Evolutionary conservation across 2,888 invertebrate species (phyloP), one percentile per base, ranked within the genome.

Genomic region (Smittia aterrima): DNA sequence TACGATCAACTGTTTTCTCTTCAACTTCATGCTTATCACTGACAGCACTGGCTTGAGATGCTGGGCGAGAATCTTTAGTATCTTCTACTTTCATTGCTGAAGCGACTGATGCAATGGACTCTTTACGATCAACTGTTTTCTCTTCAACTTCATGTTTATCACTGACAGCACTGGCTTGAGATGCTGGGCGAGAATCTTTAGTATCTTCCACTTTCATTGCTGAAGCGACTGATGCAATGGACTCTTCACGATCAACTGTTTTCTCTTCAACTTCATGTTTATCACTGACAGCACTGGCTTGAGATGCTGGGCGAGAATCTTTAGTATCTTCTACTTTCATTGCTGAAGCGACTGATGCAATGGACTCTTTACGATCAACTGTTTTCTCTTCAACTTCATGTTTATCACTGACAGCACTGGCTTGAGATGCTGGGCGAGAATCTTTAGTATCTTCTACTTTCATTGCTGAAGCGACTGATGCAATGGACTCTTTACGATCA

Each of bases 351-450:
- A 71, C 6, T 11, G 32, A 27, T 9, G 22, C 32, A 32, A 71
- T 32, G 0, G 71, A 71, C 25, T 68, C 68, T n/a, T 68, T 75
- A n/a, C 58, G 27, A 22, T 66, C 53, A 66, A 40, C 32, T n/a
- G n/a, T 4, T 41, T 20, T 47, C 6, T 7, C 53, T 18, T 13
- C n/a, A 54, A 53, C 78, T 78, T 67, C 77, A 77, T 74, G n/a
- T 66, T 62, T 27, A 40, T 68, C 70, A 38, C 18, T 58, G 38
- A 53, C 41, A n/a, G 76, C 53, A n/a, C 53, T 47, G 2, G 53
- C 53, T 18, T 47, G 53, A 9, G 76, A 76, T 53, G 75, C 75
- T 18, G 75, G 75, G 9, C 76, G 72, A 16, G 76, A 75, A 22
- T 75, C 68, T 41, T 72, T 27, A 18, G 54, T 9, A 9, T 41